A percentile compares a stretch with the other conserved stretches of the same genome.
phyloP scores from a whole-genome alignment of 2,113 vertebrate genomes.

The Rissa tridactyla region DNA sequence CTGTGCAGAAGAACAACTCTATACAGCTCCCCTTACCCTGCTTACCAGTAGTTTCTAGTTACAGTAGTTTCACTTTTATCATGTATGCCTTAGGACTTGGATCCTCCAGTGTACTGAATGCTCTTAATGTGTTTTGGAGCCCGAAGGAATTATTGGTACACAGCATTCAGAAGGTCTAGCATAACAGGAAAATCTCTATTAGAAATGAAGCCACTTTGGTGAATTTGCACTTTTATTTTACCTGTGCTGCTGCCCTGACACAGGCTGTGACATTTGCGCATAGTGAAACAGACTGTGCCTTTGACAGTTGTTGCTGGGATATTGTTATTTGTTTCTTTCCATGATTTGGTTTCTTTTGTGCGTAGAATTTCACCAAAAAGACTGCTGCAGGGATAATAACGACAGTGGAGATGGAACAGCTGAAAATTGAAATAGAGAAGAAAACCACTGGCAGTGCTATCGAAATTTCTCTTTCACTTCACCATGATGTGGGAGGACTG shows the following conservation, averaged over 20 bases:
- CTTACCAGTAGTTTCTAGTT: neutral
- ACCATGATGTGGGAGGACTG: conserved; percentile 70
- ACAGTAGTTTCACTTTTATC: neutral
- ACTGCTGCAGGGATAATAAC: conserved; percentile 50
- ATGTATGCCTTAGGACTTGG: neutral
- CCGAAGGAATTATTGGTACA: neutral
- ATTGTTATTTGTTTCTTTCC: neutral
- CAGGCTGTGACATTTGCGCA: neutral
- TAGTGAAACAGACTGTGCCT: neutral
- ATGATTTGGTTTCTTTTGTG: neutral
- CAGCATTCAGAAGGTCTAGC: neutral
- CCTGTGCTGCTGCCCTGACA: neutral
- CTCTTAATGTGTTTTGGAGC: neutral
- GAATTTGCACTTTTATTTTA: neutral
- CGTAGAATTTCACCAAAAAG: conserved; percentile 54
- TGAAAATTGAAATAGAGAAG: conserved; percentile 57
- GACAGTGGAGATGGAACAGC: conserved; percentile 50
- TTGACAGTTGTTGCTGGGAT: neutral
- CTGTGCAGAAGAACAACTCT: neutral
- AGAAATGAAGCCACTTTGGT: neutral
- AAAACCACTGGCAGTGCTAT: conserved; percentile 25
- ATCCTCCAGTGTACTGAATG: neutral
- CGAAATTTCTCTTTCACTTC: conserved; percentile 58
- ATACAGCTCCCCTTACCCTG: neutral
- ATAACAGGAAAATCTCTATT: neutral